These are phyloP conservation scores for Amiota communis DNA, from an alignment of 2,888 invertebrate genomes.

Conservation along the genomic window DNA sequence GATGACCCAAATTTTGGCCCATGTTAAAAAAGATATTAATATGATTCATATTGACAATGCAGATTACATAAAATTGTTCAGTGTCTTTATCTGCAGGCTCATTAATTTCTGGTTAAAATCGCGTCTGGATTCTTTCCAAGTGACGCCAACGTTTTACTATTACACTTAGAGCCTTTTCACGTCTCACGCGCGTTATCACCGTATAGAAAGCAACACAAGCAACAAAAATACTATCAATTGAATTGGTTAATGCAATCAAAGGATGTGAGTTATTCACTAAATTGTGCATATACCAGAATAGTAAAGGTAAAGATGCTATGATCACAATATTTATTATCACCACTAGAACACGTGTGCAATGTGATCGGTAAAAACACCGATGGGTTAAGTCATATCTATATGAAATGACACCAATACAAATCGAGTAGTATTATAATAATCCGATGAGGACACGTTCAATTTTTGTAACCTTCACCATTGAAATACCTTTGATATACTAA, in stretches of 20 bases:
- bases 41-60: not conserved
- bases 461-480: not conserved
- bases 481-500: too few relatives aligned
- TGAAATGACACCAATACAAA: not conserved
- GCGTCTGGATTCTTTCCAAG: not conserved
- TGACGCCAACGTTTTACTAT: not conserved
- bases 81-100: too few relatives aligned
- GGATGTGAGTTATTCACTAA: not conserved
- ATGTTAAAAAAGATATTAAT: not conserved
- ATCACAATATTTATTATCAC: not conserved
- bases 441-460: not conserved
- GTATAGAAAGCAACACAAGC: not conserved
- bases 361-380: not conserved
- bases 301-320: not conserved
- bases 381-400: not conserved
- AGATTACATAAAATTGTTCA: too few relatives aligned
- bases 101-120: not conserved
- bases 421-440: not conserved
- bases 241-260: not conserved
- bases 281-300: not conserved
- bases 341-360: not conserved
- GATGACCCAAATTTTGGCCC: not conserved
- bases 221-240: not conserved
- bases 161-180: not conserved
- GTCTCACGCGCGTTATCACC: not conserved